phyloP scores from a whole-genome alignment of 2,888 invertebrate species.

The Timema podura region DNA sequence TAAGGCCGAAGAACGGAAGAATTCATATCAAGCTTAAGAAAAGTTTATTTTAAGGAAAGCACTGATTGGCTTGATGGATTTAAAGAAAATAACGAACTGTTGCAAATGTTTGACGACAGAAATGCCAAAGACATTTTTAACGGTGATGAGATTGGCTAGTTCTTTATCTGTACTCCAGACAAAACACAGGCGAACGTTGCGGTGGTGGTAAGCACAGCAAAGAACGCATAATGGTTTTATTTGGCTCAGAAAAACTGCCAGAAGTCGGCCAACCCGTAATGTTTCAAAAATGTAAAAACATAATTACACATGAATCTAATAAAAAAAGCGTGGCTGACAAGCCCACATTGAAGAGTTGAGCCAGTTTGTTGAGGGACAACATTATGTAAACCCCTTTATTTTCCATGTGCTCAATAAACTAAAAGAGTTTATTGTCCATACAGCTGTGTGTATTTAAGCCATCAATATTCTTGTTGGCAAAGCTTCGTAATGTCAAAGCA shows the following conservation, averaged over 20 bases:
- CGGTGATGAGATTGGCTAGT: background rate
- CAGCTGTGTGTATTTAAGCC: no score
- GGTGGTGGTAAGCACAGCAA: slow-evolving; percentile 3
- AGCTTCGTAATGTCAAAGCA: no score
- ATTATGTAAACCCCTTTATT: no score
- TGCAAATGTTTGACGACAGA: background rate
- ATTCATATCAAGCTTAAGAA: background rate
- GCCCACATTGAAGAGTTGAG: no score
- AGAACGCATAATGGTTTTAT: background rate
- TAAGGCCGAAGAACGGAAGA: background rate
- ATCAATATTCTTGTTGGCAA: no score
- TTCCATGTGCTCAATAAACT: no score
- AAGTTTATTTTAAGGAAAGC: background rate
- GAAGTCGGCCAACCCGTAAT: no score
- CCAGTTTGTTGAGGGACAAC: no score
- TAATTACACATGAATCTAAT: no score
- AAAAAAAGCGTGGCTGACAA: no score
- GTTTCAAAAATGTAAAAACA: no score
- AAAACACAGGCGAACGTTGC: background rate
- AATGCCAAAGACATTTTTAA: background rate
- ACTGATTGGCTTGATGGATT: slow-evolving; percentile 4
- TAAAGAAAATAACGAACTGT: background rate
- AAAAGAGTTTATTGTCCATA: no score
- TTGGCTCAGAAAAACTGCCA: background rate
- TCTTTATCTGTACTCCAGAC: background rate